phyloP scores from a whole-genome alignment of 2,888 invertebrate genomes.

The Hydraecia micacea region DNA sequence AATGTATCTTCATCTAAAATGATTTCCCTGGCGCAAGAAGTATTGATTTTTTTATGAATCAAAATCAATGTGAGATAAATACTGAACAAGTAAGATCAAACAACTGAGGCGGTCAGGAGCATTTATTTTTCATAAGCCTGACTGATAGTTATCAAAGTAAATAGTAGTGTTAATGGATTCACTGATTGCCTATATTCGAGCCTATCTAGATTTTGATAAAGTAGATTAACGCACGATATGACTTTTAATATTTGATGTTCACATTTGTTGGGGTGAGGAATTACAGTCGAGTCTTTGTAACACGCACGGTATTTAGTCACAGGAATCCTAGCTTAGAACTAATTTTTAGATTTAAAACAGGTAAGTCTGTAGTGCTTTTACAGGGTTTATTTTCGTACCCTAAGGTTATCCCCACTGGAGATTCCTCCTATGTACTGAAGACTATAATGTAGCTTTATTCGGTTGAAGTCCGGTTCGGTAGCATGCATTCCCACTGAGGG shows the following conservation, averaged over 20 bases:
- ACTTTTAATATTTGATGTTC: slow-evolving; percentile 26
- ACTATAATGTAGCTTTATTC: background rate
- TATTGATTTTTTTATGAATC: background rate
- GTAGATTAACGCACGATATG: slow-evolving; percentile 31
- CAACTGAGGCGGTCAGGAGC: no score
- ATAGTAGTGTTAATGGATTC: slow-evolving; percentile 37
- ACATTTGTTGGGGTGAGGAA: slow-evolving; percentile 14
- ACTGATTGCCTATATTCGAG: slow-evolving; percentile 17
- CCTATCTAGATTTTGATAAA: slow-evolving; percentile 45
- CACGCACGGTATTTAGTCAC: background rate
- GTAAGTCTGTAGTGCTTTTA: slow-evolving; percentile 10
- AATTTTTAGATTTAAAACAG: background rate
- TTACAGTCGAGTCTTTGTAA: slow-evolving; percentile 3
- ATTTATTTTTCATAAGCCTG: slow-evolving; percentile 23
- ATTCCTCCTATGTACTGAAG: background rate
- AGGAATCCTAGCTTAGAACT: background rate
- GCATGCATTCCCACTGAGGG: background rate
- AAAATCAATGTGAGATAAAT: background rate
- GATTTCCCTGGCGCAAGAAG: background rate
- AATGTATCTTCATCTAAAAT: background rate
- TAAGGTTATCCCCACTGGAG: background rate
- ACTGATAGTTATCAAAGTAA: slow-evolving; percentile 30
- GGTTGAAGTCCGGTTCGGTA: no score
- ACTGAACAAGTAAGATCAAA: background rate
- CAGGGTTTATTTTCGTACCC: background rate